Base-by-base conservation (phyloP, 2,113 vertebrate genomes). In the Psilopsiagon aymara region DNA sequence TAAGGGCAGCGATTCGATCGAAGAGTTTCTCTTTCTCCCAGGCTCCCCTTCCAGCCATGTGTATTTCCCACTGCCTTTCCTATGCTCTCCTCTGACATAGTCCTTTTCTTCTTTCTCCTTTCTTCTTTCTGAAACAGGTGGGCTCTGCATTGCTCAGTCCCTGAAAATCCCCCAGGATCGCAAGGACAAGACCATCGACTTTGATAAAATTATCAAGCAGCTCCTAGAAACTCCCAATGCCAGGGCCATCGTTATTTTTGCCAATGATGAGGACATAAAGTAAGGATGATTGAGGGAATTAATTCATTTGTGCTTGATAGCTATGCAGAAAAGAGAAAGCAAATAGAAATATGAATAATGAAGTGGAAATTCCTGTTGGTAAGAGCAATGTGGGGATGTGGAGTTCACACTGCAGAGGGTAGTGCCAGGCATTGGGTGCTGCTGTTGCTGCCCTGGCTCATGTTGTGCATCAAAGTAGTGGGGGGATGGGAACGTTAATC, bases 61-160 rank as follows among this genome's bases (percentile, higher is more conserved):
- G 27, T 23, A 3, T 28, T 57, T n/a, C 68, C 67, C 28, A 0
- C 11, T 18, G 82, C 57, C 60, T 7, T 24, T 11, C 41, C 57
- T 10, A 7, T 17, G 31, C 70, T 49, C 15, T 41, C 27, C 25
- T 5, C 46, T 70, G 81, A 11, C 11, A 1, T 3, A 62, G 21
- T 37, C 55, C 13, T 80, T 20, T 53, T 33, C n/a, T 90, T 47
- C 60, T 76, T 9, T 88, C 43, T 81, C 8, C 82, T 52, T 55
- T 86, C 52, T n/a, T 53, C 75, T 92, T n/a, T 51, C 46, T 52
- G 37, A 18, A 83, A 74, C 98, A 99, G 99, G 99, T 95, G 99
- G 99, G 82, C 99, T 99, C 97, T 99, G 99, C 97, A 99, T 99
- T 51, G 99, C 99, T 76, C 99, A 99, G 98, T 99, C 99, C 3